Percentiles rank a stretch among this genome's conserved stretches.
These are phyloP conservation scores for Fulica atra DNA, from an alignment of 2,113 vertebrate species.

Conservation along the genomic window DNA sequence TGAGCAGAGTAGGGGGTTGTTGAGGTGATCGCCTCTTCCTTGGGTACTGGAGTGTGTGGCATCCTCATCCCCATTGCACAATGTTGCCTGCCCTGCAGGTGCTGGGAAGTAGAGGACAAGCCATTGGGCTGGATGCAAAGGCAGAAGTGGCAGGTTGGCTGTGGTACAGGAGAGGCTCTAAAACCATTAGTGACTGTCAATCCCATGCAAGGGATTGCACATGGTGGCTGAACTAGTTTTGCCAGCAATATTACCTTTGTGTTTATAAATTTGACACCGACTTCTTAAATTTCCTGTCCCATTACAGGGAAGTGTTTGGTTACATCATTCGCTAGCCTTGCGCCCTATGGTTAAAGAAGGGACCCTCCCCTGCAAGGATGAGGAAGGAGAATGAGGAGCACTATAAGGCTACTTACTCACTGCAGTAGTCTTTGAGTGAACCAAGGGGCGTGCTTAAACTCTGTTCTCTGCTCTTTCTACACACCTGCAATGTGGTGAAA, in stretches of 20 bases:
- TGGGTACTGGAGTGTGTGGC: rapidly evolving
- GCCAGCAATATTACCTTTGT: background rate
- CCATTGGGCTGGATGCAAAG: rapidly evolving
- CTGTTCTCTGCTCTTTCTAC: background rate
- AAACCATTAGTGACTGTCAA: background rate
- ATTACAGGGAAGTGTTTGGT: background rate
- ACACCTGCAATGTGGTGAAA: background rate
- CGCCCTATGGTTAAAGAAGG: background rate
- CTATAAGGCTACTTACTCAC: background rate
- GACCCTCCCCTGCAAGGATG: background rate
- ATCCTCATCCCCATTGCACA: rapidly evolving
- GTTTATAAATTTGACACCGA: background rate
- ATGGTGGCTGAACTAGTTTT: background rate
- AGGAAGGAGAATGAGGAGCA: background rate
- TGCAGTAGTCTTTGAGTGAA: background rate
- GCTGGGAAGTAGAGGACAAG: background rate
- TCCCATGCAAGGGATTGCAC: background rate
- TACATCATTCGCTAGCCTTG: background rate
- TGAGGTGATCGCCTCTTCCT: background rate
- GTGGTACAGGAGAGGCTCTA: background rate
- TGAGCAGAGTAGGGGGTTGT: background rate
- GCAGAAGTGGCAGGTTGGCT: background rate
- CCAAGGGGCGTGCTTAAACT: background rate
- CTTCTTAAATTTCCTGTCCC: background rate
- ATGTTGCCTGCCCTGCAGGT: rapidly evolving